Base-by-base conservation (phyloP, 2,113 vertebrate species). In the Muntiacus reevesi region DNA sequence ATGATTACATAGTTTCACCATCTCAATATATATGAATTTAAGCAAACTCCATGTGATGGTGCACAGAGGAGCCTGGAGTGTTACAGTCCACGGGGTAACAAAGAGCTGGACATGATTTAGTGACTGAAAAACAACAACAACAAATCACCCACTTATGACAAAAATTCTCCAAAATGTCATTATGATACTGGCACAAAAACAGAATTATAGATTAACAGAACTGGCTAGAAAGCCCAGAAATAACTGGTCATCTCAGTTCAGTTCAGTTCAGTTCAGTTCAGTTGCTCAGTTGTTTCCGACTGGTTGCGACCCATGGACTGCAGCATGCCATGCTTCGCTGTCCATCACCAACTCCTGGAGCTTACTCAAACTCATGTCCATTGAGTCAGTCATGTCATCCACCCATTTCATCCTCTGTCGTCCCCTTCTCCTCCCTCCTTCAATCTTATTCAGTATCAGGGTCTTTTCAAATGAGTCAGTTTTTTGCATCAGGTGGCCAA, bases 201-300 rank as follows among this genome's bases (percentile, higher is more conserved):
- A 45, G 25, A 78, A 45, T 7, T 78, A 27, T 78, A 16, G 3
- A 43, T 78, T 25, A 28, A 45, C 40, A 45, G 15, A 28, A 78
- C 25, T 45, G 25, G 74, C 25, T 78, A 78, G 13, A 28, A 78
- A 78, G 13, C 25, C 13, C 40, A 76, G 74, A 76, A 45, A 76
- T 76, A 27, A 15, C n/a, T 67, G 64, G 64, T 71, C n/a, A 67
- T 67, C 33, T 67, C 17, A 36, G 17, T 36, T 71, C 64, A 71
- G 17, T 40, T 40, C 40, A 40, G 40, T 67, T 36, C 40, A 40
- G 40, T 67, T 36, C 8, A 67, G 64, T 11, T 71, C 17, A 71
- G 17, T n/a, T 5, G 0, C 64, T 71, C 64, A 36, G n/a, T 36
- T 71, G n/a, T 71, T 71, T 71, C n/a, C 0, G 9, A 36, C n/a